These are phyloP conservation scores for Scaptomyza cyrtandrae DNA, from an alignment of 2,888 invertebrate genomes.

Conservation along the genomic window DNA sequence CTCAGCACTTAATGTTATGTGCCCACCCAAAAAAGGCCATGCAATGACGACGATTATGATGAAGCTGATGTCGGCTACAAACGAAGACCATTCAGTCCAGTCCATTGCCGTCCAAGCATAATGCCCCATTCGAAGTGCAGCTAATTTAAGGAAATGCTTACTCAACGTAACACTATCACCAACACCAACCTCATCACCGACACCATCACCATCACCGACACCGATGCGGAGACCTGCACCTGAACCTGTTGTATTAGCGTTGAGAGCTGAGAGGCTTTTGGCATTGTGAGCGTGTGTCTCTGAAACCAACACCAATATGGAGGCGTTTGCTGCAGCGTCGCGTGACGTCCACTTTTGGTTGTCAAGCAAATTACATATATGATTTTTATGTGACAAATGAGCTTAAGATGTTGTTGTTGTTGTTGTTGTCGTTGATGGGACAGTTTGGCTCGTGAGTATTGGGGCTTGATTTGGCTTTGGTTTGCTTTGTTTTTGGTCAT, in stretches of 20 bases:
- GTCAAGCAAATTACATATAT: conserved; percentile 81
- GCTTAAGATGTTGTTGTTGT: conserved; percentile 73
- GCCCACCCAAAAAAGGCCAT: conserved; percentile 76
- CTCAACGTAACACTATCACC: conserved; percentile 51
- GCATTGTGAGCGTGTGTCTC: conserved; percentile 35
- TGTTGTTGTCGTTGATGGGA: conserved; percentile 69
- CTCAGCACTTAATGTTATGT: conserved; percentile 66
- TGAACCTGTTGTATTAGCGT: conserved; percentile 15
- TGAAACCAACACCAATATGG: conserved; percentile 71
- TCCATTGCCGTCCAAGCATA: conserved; percentile 35
- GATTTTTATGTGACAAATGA: conserved; percentile 79
- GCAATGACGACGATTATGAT: conserved; percentile 36
- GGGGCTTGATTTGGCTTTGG: conserved; percentile 17
- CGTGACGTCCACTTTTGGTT: conserved; percentile 80
- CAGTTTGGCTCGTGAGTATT: conserved; percentile 52
- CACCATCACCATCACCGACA: conserved; percentile 4
- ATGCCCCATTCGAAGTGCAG: conserved; percentile 70
- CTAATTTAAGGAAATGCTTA: conserved; percentile 79
- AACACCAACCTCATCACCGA: neutral
- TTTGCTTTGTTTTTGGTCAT: neutral
- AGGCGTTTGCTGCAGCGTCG: conserved; percentile 71
- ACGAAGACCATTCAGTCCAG: conserved; percentile 19
- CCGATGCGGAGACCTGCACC: conserved; percentile 7
- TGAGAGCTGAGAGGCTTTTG: conserved; percentile 16
- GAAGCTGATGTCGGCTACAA: conserved; percentile 31